Evolutionary conservation across 2,797 vertebrate species (phyloP), one percentile per base, ranked within the genome.

Genomic region (Hyperoplus immaculatus): DNA sequence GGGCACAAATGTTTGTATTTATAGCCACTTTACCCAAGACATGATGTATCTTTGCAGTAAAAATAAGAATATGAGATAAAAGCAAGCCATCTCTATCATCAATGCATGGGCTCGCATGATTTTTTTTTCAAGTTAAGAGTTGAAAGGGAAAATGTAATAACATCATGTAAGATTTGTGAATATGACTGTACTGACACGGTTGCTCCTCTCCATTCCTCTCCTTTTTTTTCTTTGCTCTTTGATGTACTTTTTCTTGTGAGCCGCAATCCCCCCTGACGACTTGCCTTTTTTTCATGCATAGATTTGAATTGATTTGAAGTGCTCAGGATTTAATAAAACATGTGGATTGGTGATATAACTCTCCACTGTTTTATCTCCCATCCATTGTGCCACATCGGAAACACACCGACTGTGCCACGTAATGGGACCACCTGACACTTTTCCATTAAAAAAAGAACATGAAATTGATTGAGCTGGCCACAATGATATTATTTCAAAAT

Each of bases 401-500:
- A 79, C 68, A 85, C 80, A 80, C 72, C 56, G 69, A 80, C 72
- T 79, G 45, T 59, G 72, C 70, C 78, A 70, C 84, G 70, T 74
- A 87, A 87, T 81, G 53, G 59, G 69, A 87, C 82, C 81, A 80
- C 75, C 72, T 83, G 77, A 62, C 77, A 78, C 80, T 77, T 82
- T 72, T 83, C 77, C 75, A 86, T 88, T 83, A 81, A 88, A 87
- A 88, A 87, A 65, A 75, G 75, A 84, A 77, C 81, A 64, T 82
- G 85, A 81, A 81, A 85, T 79, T 88, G 81, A 90, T 78, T 84
- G 80, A 72, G 80, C 50, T 21, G 67, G 60, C 69, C 57, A 76
- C 55, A 9, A 4, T 74, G 62, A 81, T 86, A 85, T 88, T 77
- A 78, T 78, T 53, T 63, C 66, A 3, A 59, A 80, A 68, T 55